phyloP scores from a whole-genome alignment of 2,888 invertebrate species.

The Drosophila nr. fundita region DNA sequence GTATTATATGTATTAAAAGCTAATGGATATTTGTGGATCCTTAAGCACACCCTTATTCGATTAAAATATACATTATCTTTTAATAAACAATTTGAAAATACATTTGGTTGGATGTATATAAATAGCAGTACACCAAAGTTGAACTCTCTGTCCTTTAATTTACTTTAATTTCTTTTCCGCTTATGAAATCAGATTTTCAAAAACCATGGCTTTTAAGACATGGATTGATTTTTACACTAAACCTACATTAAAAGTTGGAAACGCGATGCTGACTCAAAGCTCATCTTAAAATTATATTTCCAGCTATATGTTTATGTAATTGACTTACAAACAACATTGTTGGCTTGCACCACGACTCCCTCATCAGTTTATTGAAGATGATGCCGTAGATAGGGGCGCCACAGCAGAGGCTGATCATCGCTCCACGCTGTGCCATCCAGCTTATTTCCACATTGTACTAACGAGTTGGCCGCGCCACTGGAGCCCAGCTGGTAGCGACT shows the following conservation, averaged over 20 bases:
- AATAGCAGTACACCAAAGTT: neutral
- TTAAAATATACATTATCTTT: neutral
- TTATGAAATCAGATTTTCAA: neutral
- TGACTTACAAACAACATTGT: too few relatives aligned
- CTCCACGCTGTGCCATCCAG: conserved; percentile 22
- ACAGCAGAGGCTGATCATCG: conserved; percentile 22
- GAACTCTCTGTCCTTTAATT: neutral
- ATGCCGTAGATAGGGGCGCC: conserved; percentile 34
- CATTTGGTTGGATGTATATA: neutral
- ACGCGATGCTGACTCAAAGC: neutral
- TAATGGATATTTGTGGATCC: neutral
- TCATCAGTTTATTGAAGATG: conserved; percentile 13
- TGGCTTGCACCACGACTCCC: neutral
- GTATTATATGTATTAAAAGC: neutral
- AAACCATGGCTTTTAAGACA: accelerated
- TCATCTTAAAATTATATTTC: neutral
- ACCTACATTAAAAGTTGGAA: neutral
- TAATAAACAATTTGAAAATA: neutral
- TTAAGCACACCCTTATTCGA: neutral
- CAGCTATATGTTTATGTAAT: too few relatives aligned
- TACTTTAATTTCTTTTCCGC: neutral
- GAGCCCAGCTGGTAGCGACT: conserved; percentile 48
- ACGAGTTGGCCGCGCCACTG: conserved; percentile 36
- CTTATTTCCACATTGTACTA: conserved; percentile 53
- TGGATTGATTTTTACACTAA: neutral